A percentile compares a stretch with the other conserved stretches of the same genome.
Evolutionary conservation across 2,113 vertebrate genomes (phyloP).

Genomic region (Ciconia boyciana): DNA sequence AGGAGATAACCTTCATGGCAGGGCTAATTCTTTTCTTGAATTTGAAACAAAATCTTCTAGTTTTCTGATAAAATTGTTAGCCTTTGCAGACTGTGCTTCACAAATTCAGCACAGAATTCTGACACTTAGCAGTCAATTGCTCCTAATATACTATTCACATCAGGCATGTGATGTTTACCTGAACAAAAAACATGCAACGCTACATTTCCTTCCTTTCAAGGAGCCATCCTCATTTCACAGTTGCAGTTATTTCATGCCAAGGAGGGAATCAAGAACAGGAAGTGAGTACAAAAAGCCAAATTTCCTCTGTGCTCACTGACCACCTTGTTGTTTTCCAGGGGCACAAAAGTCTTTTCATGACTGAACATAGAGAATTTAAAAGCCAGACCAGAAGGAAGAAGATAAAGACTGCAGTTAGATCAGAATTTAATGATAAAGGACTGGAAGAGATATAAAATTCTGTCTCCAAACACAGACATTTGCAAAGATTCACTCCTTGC

Average conservation of each 20-base stretch:
- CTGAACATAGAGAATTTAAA: not conserved
- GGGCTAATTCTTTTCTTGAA: not conserved
- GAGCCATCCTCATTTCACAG: not conserved
- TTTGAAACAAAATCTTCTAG: not conserved
- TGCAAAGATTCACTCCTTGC: not conserved
- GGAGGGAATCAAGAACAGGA: not conserved
- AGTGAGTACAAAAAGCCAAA: not conserved
- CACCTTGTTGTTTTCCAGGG: fast-evolving
- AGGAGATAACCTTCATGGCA: not conserved
- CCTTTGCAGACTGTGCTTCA: not conserved
- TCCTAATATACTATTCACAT: not conserved
- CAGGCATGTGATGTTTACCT: not conserved
- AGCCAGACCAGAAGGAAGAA: not conserved
- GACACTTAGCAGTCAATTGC: not conserved
- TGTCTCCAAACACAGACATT: not conserved
- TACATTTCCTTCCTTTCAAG: not conserved
- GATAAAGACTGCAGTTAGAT: not conserved
- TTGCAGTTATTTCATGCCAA: not conserved
- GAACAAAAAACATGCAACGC: not conserved
- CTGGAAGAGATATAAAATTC: not conserved
- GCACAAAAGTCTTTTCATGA: not conserved
- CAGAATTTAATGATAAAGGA: not conserved
- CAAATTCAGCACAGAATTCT: not conserved
- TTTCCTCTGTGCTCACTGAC: not conserved
- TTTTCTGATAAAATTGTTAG: not conserved